phyloP scores from a whole-genome alignment of 1,140 invertebrate genomes.

The Calosoma granatense region DNA sequence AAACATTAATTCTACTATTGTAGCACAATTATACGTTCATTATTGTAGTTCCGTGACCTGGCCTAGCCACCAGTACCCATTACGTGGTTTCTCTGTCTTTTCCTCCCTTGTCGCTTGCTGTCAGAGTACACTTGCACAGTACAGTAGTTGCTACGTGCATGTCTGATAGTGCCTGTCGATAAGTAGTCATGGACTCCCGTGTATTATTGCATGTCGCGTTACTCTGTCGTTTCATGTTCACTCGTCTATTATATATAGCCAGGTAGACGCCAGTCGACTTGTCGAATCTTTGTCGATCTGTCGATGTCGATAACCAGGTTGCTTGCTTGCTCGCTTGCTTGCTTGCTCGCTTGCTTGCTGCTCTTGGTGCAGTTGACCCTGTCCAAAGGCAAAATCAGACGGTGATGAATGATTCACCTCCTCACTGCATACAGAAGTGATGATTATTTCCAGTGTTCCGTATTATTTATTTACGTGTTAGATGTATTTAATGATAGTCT shows the following conservation, averaged over 20 bases:
- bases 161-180: neutral
- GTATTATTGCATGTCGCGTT: neutral
- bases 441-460: neutral
- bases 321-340: too few relatives aligned
- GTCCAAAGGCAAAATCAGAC: neutral
- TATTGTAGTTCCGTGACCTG: neutral
- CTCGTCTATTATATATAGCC: neutral
- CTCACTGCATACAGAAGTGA: neutral
- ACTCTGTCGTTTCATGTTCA: conserved; percentile 1
- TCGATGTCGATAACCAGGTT: too few relatives aligned
- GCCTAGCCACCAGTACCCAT: neutral
- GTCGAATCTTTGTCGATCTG: neutral
- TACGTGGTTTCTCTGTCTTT: neutral
- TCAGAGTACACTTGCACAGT: neutral
- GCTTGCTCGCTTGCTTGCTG: too few relatives aligned
- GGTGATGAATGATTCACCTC: neutral
- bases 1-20: conserved; percentile 5
- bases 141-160: neutral
- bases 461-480: conserved; percentile 1
- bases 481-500: neutral
- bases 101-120: neutral
- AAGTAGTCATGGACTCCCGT: neutral
- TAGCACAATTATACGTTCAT: conserved; percentile 4
- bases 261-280: neutral
- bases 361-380: too few relatives aligned